Percentiles rank a stretch among this genome's conserved stretches.
Conservation (phyloP, 2,797 vertebrate genomes). For the Oceanodroma leucorhoa region DNA sequence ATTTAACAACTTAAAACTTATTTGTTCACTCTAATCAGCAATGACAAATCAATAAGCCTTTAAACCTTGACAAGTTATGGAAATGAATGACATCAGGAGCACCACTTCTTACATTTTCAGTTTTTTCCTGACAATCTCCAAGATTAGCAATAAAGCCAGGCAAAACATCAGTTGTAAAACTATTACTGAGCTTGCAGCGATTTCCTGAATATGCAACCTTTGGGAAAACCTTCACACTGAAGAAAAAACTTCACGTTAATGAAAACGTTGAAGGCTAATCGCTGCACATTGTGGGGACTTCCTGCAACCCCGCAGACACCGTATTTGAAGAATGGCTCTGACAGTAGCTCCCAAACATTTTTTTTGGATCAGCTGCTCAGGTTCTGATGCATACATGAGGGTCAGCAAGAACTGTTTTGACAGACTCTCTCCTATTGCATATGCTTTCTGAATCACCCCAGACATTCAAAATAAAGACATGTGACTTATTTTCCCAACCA, state of each 20-base stretch:
- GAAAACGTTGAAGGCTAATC: background rate
- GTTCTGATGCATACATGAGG: background rate
- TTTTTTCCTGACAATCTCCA: background rate
- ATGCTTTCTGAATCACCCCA: background rate
- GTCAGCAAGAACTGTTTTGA: background rate
- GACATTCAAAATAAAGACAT: background rate
- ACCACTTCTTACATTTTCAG: background rate
- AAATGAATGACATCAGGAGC: background rate
- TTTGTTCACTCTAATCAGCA: background rate
- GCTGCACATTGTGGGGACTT: background rate
- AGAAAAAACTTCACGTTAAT: background rate
- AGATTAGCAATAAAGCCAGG: background rate
- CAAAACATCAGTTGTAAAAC: background rate
- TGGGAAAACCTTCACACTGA: background rate
- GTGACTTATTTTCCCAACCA: constrained; percentile 26
- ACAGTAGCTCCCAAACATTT: background rate
- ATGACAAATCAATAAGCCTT: background rate
- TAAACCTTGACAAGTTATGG: background rate
- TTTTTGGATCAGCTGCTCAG: background rate
- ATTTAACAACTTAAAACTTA: background rate
- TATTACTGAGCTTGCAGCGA: background rate
- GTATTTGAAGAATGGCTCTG: background rate
- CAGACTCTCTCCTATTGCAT: background rate
- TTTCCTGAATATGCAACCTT: background rate
- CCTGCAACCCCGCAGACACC: background rate